phyloP scores from a whole-genome alignment of 2,888 invertebrate species.

The Tuta absoluta region DNA sequence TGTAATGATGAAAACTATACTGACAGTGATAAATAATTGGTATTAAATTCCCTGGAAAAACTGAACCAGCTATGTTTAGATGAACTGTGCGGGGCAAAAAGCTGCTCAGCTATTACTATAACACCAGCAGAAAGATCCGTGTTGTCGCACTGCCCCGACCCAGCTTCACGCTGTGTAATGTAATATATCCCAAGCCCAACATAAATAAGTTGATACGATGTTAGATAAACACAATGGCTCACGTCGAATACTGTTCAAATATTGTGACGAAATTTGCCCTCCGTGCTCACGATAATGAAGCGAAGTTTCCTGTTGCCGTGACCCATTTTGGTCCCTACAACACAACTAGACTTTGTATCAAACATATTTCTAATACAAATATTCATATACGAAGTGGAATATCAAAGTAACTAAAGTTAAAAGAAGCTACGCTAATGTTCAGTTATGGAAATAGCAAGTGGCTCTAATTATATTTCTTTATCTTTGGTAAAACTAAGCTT shows the following conservation, averaged over 20 bases:
- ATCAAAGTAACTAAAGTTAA: neutral
- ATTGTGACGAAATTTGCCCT: slow-evolving; percentile 9
- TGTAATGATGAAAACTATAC: too few relatives aligned
- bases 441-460: neutral
- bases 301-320: neutral
- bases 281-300: slow-evolving; percentile 8
- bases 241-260: slow-evolving; percentile 11
- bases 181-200: slow-evolving; percentile 1
- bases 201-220: slow-evolving; percentile 13
- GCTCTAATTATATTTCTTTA: too few relatives aligned
- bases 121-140: too few relatives aligned
- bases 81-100: too few relatives aligned
- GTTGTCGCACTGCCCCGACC: neutral
- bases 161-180: neutral
- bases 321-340: neutral
- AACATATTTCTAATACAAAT: neutral
- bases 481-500: too few relatives aligned
- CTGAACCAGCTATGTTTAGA: too few relatives aligned
- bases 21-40: too few relatives aligned
- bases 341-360: neutral
- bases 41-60: too few relatives aligned
- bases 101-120: too few relatives aligned
- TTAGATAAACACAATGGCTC: neutral
- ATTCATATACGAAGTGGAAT: neutral
- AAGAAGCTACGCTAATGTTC: neutral